Evolutionary conservation across 1,140 invertebrate species (phyloP).

Genomic region (Ptiloglossa arizonensis): DNA sequence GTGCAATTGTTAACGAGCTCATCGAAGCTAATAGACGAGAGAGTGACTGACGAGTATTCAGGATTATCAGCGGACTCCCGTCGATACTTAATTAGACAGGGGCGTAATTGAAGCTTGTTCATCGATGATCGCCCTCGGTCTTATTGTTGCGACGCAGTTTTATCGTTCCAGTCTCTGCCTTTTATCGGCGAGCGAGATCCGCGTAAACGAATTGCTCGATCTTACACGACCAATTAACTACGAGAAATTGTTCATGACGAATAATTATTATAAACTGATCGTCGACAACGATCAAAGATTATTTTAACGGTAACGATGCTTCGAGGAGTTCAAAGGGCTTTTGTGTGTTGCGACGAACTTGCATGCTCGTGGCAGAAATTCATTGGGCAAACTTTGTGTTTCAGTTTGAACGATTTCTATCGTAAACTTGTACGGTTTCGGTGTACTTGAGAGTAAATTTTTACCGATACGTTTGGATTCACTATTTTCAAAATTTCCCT

Average conservation of each 20-base stretch:
- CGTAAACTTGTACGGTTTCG: too few species aligned
- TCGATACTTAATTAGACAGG: slow-evolving; percentile 27
- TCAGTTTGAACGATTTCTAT: too few species aligned
- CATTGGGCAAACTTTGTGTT: too few species aligned
- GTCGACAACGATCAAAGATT: background rate
- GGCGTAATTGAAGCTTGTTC: slow-evolving; percentile 17
- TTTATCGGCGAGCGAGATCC: slow-evolving; percentile 6
- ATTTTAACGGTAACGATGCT: slow-evolving; percentile 22
- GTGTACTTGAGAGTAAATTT: too few species aligned
- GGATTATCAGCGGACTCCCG: background rate
- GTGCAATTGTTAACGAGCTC: background rate
- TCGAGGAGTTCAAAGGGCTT: slow-evolving; percentile 7
- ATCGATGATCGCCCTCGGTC: slow-evolving; percentile 13
- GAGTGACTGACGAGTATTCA: background rate
- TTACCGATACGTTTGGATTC: too few species aligned
- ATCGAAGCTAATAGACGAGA: background rate
- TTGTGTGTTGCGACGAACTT: background rate
- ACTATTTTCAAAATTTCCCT: too few species aligned
- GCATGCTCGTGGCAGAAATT: too few species aligned
- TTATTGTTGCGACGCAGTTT: slow-evolving; percentile 10
- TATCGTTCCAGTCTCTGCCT: background rate
- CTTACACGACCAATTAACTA: slow-evolving; percentile 26
- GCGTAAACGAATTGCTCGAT: background rate
- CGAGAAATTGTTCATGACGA: background rate
- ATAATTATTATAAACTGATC: slow-evolving; percentile 23